These are phyloP conservation scores for Yoshiicerus persimilis DNA, from an alignment of 1,140 invertebrate species.

Conservation along the genomic window DNA sequence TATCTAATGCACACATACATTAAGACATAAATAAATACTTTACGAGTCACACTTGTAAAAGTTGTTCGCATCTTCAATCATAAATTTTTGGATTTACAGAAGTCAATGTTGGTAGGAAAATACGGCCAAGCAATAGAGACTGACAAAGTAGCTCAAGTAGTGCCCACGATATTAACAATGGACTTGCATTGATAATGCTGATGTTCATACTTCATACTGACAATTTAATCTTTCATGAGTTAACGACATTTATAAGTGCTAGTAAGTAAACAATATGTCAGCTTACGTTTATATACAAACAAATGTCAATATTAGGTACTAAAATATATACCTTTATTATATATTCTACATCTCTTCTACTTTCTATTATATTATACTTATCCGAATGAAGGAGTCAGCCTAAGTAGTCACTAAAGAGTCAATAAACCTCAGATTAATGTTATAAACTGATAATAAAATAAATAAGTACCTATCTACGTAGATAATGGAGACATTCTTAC, in stretches of 20 bases:
- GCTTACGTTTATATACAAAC: not conserved
- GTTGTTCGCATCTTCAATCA: not conserved
- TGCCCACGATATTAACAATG: not conserved
- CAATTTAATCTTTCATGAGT: not conserved
- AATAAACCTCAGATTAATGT: no score
- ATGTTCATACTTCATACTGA: not conserved
- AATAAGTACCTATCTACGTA: not conserved
- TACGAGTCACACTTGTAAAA: not conserved
- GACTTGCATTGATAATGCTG: not conserved
- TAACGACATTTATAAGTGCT: not conserved
- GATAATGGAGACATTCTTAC: no score
- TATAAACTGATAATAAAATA: not conserved
- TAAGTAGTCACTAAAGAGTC: no score
- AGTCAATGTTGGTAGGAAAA: conserved; percentile 13
- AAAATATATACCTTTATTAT: not conserved
- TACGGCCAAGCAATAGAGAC: conserved; percentile 18
- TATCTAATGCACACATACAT: not conserved
- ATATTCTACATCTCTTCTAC: not conserved
- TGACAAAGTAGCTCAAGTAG: conserved; percentile 16
- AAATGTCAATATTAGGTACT: not conserved
- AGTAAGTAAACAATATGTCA: no score
- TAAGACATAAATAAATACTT: no score
- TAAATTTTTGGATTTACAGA: conserved; percentile 17
- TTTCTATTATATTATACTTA: not conserved
- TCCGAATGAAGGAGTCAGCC: no score